Evolutionary conservation across 2,113 vertebrate genomes (phyloP).

Genomic region (Mobula birostris): DNA sequence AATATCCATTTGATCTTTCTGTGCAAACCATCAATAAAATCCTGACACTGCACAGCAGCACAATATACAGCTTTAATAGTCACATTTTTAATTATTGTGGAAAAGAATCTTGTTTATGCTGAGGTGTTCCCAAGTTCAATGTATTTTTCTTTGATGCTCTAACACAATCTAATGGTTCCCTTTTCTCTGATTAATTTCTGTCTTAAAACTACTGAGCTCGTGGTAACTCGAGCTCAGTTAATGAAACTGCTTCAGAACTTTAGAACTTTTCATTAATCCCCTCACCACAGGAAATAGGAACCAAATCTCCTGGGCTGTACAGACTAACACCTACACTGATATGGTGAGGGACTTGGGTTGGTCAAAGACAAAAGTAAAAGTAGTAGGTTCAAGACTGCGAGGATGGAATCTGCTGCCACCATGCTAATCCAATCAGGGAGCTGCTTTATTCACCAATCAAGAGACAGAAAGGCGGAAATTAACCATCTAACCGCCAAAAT

Average conservation of each 20-base stretch:
- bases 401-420: no score
- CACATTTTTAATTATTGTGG: not conserved
- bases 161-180: slow-evolving; percentile 20
- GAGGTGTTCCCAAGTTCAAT: not conserved
- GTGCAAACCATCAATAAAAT: not conserved
- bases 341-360: no score
- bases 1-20: not conserved
- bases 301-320: not conserved
- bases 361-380: no score
- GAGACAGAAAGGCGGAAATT: no score
- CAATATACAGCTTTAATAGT: not conserved
- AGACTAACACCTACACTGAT: not conserved
- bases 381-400: no score
- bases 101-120: not conserved
- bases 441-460: no score
- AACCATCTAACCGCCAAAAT: no score
- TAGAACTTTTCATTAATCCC: not conserved
- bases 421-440: no score
- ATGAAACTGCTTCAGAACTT: not conserved
- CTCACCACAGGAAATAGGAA: not conserved
- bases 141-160: slow-evolving; percentile 6
- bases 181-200: not conserved
- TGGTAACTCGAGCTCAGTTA: not conserved
- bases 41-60: not conserved
- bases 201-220: not conserved